These are phyloP conservation scores for Coracopsis vasa DNA, from an alignment of 2,113 vertebrate genomes.

Conservation along the genomic window DNA sequence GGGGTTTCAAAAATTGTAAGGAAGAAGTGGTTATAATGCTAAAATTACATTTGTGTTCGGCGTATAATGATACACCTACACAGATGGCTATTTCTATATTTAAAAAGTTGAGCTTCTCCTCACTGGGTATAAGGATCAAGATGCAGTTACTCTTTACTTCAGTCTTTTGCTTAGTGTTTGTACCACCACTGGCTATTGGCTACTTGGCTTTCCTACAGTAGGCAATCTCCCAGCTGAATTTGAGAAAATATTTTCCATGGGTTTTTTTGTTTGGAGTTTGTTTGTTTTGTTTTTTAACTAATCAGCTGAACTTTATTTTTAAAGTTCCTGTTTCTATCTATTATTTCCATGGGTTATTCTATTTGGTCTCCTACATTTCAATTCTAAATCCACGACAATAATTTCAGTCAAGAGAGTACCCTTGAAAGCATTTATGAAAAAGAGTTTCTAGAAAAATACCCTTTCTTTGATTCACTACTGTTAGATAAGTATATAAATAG, in stretches of 20 bases:
- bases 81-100: background rate
- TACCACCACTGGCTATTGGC: background rate
- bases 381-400: constrained; percentile 55
- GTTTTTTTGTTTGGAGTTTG: background rate
- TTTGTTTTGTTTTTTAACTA: background rate
- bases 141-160: background rate
- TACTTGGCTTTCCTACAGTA: too few relatives aligned
- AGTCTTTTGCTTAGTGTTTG: background rate
- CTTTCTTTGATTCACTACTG: background rate
- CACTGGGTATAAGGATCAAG: background rate
- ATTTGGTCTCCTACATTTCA: constrained; percentile 32
- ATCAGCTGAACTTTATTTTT: background rate
- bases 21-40: background rate
- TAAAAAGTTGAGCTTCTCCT: background rate
- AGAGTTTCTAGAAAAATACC: background rate
- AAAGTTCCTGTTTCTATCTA: constrained; percentile 21
- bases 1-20: background rate
- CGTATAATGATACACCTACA: background rate
- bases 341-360: constrained; percentile 63
- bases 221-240: background rate
- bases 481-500: background rate
- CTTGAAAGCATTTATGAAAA: background rate
- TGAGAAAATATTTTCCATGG: background rate
- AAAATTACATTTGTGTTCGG: background rate
- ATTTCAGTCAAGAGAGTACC: constrained; percentile 13